Base-by-base conservation (phyloP, 2,797 vertebrate species). In the Peromyscus melanophrys region DNA sequence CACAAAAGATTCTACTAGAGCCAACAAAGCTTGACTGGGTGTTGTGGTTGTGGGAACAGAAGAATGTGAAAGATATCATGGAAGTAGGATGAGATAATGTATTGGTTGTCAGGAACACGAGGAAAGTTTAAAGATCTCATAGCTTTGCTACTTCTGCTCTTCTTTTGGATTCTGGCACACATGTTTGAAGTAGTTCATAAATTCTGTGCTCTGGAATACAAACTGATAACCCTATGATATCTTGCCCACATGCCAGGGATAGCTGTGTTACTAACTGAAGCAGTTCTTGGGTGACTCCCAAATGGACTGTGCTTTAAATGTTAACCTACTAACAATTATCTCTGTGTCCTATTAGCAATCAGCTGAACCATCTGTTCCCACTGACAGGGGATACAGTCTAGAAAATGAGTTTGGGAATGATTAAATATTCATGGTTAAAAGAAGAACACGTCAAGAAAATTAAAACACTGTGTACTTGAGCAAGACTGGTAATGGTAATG, bases 271-370 rank as follows among this genome's bases (percentile, higher is more conserved):
- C 63, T 94, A 67, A 90, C 43, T 34, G 11, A 55, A 57, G 29
- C 69, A 59, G 71, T 46, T 95, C 96, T 89, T 84, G 93, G 95
- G 95, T 96, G 65, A 87, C 75, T 94, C 88, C 95, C 95, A 97
- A 90, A 69, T 95, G 94, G 76, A 81, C 89, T 77, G 59, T 49
- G 61, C 95, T 96, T 97, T 97, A 97, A 98, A 96, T 96, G 96
- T 96, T 97, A 97, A 95, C 95, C 96, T 97, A 97, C 69, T 96
- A 95, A 91, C 88, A 97, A 87, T 97, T 93, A 97, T 93, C 92
- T 84, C 85, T 21, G 1, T 97, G 94, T 91, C 80, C 96, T 95
- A 95, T 97, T 97, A 98, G 93, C 85, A 96, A 96, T 96, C 90
- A 96, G 52, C 63, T 37, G 27, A 94, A 90, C 96, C 96, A 98